phyloP scores from a whole-genome alignment of 2,113 vertebrate genomes.

The Crotalus horridus region DNA sequence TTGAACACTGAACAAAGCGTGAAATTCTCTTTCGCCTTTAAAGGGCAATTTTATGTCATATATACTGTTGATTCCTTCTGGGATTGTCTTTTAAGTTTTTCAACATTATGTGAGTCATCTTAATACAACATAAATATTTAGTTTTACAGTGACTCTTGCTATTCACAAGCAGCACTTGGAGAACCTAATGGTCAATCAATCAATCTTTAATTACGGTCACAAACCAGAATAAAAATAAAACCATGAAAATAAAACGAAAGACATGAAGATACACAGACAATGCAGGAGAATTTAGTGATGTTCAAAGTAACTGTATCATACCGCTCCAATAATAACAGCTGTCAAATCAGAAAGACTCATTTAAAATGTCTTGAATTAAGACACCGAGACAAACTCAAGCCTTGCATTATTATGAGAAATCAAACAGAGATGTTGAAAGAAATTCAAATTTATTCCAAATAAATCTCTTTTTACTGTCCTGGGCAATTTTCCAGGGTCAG shows the following conservation, averaged over 20 bases:
- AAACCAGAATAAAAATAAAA: background rate
- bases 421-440: background rate
- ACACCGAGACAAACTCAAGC: background rate
- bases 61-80: background rate
- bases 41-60: background rate
- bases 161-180: background rate
- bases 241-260: no score
- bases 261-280: no score
- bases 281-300: no score
- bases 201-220: no score
- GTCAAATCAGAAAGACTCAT: background rate
- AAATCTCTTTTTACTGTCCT: no score
- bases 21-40: conserved; percentile 11
- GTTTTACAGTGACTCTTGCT: background rate
- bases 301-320: background rate
- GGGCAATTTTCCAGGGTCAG: no score
- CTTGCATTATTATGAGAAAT: background rate
- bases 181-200: background rate
- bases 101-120: background rate
- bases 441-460: background rate
- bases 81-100: background rate
- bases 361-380: background rate
- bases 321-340: background rate
- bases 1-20: background rate
- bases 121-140: background rate